Evolutionary conservation across 1,140 invertebrate species (phyloP), one percentile per base, ranked within the genome.

Genomic region (Drosophila sulfurigaster): DNA sequence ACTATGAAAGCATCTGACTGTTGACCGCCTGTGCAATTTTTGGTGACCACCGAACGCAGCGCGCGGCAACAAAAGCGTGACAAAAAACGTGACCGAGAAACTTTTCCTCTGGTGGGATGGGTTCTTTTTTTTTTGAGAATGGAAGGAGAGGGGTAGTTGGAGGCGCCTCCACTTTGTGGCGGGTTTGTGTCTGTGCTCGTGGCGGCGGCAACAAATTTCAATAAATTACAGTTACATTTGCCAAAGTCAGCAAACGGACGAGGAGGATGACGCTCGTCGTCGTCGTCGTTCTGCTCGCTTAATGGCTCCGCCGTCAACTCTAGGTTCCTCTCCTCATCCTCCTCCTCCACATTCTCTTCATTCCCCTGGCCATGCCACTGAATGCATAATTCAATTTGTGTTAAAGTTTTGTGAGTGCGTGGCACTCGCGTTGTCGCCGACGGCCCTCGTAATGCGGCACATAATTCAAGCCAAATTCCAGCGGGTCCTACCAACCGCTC

Each of bases 141-240:
- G 2, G 20, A 1, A 3, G 20, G 20, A 20, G 20, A 20, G 20
- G 2, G 20, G 20, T 0, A 25, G 20, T 25, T 25, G 20, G 2
- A 15, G 35, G 48, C 28, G 35, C 25, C 41, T 71, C 71, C 72
- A 72, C 76, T 82, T 83, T 82, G 80, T 65, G 81, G 81, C 81
- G 57, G 65, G 73, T 56, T 77, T 79, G 82, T 75, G 80, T 82
- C 80, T 88, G 80, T 52, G 75, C 59, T 60, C 46, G 75, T 68
- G 75, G 75, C 71, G 65, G 54, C 66, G 60, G 70, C 79, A 89
- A 88, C 85, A 88, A 89, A 89, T 88, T 88, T 89, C 85, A 89
- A 88, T 88, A 88, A 88, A 88, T 88, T 88, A 88, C 85, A 89
- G 80, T 88, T 89, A 88, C 83, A 88, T 88, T 89, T 83, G 80